Evolutionary conservation across 2,797 vertebrate species (phyloP).

Genomic region (Acestrorhynchus altus): DNA sequence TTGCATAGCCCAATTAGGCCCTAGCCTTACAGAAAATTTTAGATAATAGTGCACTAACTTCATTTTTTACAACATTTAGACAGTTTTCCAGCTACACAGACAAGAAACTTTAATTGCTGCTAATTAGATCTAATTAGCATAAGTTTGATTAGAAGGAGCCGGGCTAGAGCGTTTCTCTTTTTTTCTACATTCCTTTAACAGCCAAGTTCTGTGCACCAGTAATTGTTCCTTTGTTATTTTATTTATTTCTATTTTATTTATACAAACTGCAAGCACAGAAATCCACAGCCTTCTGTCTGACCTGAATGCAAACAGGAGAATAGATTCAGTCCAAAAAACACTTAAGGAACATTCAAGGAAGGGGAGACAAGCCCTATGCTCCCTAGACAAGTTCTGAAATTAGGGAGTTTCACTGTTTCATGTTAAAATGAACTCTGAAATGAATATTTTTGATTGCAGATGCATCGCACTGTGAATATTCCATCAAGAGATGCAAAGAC

Average conservation of each 20-base stretch:
- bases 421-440: constrained; percentile 21
- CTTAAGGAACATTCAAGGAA: not conserved
- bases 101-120: constrained; percentile 90
- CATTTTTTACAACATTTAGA: constrained; percentile 91
- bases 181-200: constrained; percentile 74
- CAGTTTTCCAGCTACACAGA: constrained; percentile 86
- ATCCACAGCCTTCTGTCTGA: not conserved
- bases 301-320: not conserved
- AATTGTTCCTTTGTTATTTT: not conserved
- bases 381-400: not conserved
- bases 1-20: constrained; percentile 91
- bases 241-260: not conserved
- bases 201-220: not conserved
- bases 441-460: constrained; percentile 14
- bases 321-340: not conserved
- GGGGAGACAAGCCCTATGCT: not conserved
- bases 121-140: constrained; percentile 94
- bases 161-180: constrained; percentile 82
- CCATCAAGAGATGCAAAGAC: constrained; percentile 39
- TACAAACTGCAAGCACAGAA: not conserved
- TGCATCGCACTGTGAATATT: constrained; percentile 31
- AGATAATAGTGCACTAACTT: constrained; percentile 87
- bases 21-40: constrained; percentile 90
- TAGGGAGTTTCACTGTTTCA: constrained; percentile 6
- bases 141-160: constrained; percentile 90